A percentile compares a stretch with the other conserved stretches of the same genome.
phyloP scores from a whole-genome alignment of 2,797 vertebrate species.

The Coccyzus lansbergi region DNA sequence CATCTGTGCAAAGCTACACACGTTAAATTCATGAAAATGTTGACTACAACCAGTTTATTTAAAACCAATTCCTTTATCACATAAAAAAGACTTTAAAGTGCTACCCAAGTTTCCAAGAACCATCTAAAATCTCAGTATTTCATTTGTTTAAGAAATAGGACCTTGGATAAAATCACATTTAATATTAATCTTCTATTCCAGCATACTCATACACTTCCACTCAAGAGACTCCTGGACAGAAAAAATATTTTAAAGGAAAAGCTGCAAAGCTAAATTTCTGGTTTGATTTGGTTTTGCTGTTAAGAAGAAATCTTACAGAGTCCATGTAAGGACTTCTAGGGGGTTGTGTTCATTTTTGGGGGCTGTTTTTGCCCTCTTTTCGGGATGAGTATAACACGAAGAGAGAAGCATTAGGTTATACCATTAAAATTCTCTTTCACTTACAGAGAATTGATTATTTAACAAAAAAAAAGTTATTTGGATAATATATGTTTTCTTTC shows the following conservation, averaged over 20 bases:
- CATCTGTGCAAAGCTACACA: neutral
- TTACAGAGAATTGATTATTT: neutral
- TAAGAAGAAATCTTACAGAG: neutral
- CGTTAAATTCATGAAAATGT: neutral
- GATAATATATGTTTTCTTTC: neutral
- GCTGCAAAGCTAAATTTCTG: neutral
- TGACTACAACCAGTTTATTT: neutral
- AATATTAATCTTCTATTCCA: neutral
- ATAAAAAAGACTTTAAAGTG: neutral
- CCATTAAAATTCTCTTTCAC: neutral
- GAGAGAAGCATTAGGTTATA: neutral
- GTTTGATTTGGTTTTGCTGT: neutral
- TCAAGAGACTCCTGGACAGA: neutral
- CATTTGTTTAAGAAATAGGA: neutral
- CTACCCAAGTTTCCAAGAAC: neutral
- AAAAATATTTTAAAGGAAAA: neutral
- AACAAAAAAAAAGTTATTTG: neutral
- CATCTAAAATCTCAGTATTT: neutral
- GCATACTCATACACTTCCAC: neutral
- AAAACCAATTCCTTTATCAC: neutral
- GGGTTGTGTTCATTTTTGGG: neutral
- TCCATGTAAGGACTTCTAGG: neutral
- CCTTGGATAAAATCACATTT: neutral
- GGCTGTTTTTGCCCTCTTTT: neutral
- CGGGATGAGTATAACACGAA: fast-evolving